Conservation (phyloP, 2,888 invertebrate species). For the Amaurobius ferox region DNA sequence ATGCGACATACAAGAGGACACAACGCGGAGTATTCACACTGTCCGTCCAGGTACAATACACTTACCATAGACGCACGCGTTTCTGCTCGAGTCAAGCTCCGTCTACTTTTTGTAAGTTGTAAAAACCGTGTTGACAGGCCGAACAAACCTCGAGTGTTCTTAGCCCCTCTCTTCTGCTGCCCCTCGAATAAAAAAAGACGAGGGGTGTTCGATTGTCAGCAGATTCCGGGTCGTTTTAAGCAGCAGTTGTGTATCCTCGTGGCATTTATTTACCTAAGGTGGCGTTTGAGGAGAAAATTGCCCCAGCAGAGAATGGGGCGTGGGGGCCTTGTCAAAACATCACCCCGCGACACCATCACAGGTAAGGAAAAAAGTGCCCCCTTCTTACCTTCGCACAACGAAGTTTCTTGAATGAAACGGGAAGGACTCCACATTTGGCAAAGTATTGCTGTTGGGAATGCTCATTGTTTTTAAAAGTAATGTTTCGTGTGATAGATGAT, state of each 20-base stretch:
- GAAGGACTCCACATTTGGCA: constrained; percentile 27
- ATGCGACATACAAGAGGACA: not conserved
- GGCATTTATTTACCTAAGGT: constrained; percentile 70
- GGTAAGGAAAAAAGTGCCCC: not conserved
- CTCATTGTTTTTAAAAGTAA: too few species aligned
- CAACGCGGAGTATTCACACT: not conserved
- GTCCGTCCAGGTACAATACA: not conserved
- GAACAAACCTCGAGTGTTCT: constrained; percentile 50
- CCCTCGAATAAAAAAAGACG: not conserved
- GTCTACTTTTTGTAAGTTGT: constrained; percentile 24
- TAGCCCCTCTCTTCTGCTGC: not conserved
- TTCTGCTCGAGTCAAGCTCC: not conserved
- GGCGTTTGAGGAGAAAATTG: constrained; percentile 70
- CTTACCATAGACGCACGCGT: not conserved
- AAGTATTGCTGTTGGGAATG: not conserved
- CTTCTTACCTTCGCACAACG: not conserved
- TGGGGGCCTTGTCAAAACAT: constrained; percentile 67
- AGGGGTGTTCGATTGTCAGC: constrained; percentile 48
- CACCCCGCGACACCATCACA: constrained; percentile 60
- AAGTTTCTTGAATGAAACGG: not conserved
- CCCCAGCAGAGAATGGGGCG: constrained; percentile 49
- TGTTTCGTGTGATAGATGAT: too few species aligned
- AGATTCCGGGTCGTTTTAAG: constrained; percentile 69
- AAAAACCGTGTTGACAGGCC: constrained; percentile 61
- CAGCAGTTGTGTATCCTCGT: constrained; percentile 64